Base-by-base conservation (phyloP, 2,797 vertebrate genomes). In the Galagoides demidoff region DNA sequence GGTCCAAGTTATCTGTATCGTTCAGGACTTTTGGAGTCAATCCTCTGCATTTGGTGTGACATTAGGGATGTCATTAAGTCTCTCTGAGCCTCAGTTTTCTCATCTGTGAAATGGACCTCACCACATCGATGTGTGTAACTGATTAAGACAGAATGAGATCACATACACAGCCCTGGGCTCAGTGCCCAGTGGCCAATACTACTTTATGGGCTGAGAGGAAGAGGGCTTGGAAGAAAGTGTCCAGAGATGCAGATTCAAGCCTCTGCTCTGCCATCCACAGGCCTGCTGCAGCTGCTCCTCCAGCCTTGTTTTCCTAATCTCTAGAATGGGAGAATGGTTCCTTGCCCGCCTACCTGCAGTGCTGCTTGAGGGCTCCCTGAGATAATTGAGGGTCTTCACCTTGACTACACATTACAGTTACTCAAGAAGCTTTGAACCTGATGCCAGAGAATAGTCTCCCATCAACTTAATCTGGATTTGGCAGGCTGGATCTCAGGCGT, bases 201-300 rank as follows among this genome's bases (percentile, higher is more conserved):
- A 2, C 5, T n/a, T 12, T 11, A 0, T 0, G 8, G 7, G 45
- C 10, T 2, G 1, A 10, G 22, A 27, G 64, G 34, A 70, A 68
- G 55, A 49, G 20, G 52, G 12, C 23, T 73, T 13, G 29, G 31
- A 43, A 68, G 39, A 63, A 37, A 66, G 29, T 1, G 8, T 68
- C 34, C 16, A 49, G 57, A 61, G 27, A 27, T 3, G 23, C 37
- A 39, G 76, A 71, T 11, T 84, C n/a, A 20, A 79, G 74, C 20
- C 37, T 64, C 14, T 1, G 0, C 11, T n/a, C 49, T 34, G 66
- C n/a, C 76, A 52, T 11, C 17, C 10, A 3, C 64, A 29, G 34
- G 31, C 45, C 0, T 66, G 55, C 27, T 0, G 0, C 1, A 0
- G 76, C 31, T 9, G 10, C 10, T 45, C 9, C 66, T 3, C 0